phyloP scores from a whole-genome alignment of 2,113 vertebrate genomes.

The Illadopsis cleaveri region DNA sequence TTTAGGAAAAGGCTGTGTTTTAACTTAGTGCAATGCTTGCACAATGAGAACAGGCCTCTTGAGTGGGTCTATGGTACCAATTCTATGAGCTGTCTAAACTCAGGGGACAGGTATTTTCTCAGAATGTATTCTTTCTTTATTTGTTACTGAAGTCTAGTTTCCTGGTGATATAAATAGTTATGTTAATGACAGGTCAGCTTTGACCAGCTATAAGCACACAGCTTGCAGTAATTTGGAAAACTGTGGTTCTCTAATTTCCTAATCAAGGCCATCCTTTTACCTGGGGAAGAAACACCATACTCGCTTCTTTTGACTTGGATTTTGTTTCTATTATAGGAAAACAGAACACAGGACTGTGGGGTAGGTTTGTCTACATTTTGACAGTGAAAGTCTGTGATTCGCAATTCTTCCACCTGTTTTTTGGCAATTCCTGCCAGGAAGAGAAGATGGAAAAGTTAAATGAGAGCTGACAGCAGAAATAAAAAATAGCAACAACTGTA shows the following conservation, averaged over 20 bases:
- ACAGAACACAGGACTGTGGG: not conserved
- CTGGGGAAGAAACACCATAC: not conserved
- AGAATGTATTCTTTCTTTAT: not conserved
- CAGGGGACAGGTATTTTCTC: not conserved
- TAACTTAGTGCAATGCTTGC: not conserved
- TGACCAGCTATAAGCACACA: not conserved
- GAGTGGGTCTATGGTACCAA: not conserved
- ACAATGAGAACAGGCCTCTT: not conserved
- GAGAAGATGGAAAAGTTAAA: not conserved
- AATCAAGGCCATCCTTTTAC: not conserved
- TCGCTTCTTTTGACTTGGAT: not conserved
- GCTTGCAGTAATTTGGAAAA: not conserved
- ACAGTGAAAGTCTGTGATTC: not conserved
- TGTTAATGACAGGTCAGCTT: not conserved
- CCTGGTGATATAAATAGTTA: not conserved
- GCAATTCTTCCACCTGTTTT: constrained; percentile 13
- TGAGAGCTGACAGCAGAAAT: not conserved
- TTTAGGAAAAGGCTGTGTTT: not conserved
- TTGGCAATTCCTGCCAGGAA: not conserved
- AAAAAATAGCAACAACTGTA: not conserved
- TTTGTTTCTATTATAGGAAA: not conserved
- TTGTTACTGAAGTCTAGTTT: not conserved
- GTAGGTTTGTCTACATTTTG: constrained; percentile 4
- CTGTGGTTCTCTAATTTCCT: not conserved
- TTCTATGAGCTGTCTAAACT: not conserved